Evolutionary conservation across 2,113 vertebrate genomes (phyloP), one percentile per base, ranked within the genome.

Genomic region (Otolemur garnettii): DNA sequence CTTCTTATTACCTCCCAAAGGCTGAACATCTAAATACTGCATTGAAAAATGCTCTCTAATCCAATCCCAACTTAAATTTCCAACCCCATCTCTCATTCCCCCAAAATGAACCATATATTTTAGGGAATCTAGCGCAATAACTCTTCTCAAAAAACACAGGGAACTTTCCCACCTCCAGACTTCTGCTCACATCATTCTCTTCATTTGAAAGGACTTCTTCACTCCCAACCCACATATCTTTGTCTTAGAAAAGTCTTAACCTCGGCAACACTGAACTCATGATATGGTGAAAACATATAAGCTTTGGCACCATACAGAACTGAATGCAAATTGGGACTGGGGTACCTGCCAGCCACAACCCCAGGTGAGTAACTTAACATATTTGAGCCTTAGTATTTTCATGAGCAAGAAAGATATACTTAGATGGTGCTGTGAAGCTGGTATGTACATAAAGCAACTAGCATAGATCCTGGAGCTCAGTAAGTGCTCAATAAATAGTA

Each of bases 181-280:
- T 50, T 91, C 69, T 64, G 68, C 19, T 93, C 59, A 79, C 74
- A 64, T 45, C 55, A 90, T 74, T 94, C 55, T 50, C 77, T 94
- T 95, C 57, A 97, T 87, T 80, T 93, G 24, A 91, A 88, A 96
- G 87, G 69, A 10, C 33, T 96, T 93, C 50, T 78, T 92, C 42
- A 92, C 68, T 84, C 50, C 69, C 33, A 93, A 75, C 2, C 33
- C 12, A 30, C 69, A 53, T 79, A 77, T 87, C 79, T 96, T 15
- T 94, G 38, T 82, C 86, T 96, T 68, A 96, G 74, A 90, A 89
- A 93, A 95, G 19, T 68, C 60, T 96, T 78, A 90, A 18, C 22
- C 19, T 78, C 42, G 80, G 30, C 45, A 91, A 93, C 80, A 75
- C 1, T 38, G 53, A 96, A 91, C 75, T 93, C 72, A 79, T 33